These are phyloP conservation scores for Melipona bicolor DNA, from an alignment of 2,888 invertebrate genomes.

Conservation along the genomic window DNA sequence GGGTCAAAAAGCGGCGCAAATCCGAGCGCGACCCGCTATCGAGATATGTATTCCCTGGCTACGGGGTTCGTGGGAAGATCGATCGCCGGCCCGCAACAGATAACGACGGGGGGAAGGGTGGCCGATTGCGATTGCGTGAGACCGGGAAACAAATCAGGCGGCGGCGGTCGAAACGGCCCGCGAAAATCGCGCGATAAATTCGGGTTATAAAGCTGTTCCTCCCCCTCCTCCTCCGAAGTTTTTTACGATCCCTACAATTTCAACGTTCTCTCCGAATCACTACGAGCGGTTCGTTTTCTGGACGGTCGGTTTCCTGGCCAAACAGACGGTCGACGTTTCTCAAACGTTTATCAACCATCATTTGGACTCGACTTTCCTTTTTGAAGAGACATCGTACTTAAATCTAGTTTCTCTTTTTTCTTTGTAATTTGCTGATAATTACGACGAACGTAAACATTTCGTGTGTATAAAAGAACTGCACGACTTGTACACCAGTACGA, in stretches of 20 bases:
- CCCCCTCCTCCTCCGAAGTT: neutral
- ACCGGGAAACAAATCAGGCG: constrained; percentile 55
- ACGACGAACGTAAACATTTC: too few relatives aligned
- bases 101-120: neutral
- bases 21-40: constrained; percentile 17
- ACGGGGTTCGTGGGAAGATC: constrained; percentile 40
- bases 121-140: constrained; percentile 57
- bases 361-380: too few relatives aligned
- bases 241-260: constrained; percentile 25
- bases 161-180: constrained; percentile 34
- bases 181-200: constrained; percentile 60
- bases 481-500: too few relatives aligned
- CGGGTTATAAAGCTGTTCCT: constrained; percentile 59
- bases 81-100: constrained; percentile 41
- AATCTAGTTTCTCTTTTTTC: too few relatives aligned
- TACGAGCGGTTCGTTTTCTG: too few relatives aligned
- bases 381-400: too few relatives aligned
- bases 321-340: neutral
- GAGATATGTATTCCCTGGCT: constrained; percentile 16
- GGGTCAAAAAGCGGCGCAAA: constrained; percentile 7
- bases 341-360: too few relatives aligned
- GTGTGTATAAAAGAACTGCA: too few relatives aligned
- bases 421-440: too few relatives aligned
- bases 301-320: neutral
- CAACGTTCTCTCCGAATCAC: neutral